Conservation (phyloP, 2,113 vertebrate species). For the Tricholaema leucomelas region DNA sequence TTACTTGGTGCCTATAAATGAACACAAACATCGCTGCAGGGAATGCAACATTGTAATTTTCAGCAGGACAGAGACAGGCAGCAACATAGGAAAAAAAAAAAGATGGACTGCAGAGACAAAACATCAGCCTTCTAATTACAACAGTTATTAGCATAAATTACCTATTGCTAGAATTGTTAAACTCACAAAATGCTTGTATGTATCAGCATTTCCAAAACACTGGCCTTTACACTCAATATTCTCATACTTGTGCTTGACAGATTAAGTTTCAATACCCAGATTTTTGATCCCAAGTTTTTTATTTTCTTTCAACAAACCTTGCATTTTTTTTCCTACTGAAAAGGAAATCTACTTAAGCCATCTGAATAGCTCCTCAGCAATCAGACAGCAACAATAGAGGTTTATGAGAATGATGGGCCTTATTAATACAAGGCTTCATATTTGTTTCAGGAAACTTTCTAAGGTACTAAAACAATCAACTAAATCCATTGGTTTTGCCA, state of each 20-base stretch:
- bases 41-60: neutral
- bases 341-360: neutral
- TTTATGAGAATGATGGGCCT: neutral
- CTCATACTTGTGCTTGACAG: neutral
- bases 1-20: neutral
- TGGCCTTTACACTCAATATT: neutral
- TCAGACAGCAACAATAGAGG: neutral
- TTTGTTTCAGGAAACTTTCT: neutral
- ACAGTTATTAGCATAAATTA: neutral
- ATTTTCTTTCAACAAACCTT: neutral
- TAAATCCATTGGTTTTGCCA: neutral
- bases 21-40: neutral
- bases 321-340: neutral
- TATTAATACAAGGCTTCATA: neutral
- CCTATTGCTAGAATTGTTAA: neutral
- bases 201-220: neutral
- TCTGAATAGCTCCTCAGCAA: neutral
- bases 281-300: neutral
- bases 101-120: neutral
- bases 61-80: neutral
- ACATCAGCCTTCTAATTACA: neutral
- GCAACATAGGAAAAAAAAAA: neutral
- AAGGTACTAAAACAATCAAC: neutral
- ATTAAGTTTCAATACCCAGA: neutral
- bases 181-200: neutral